phyloP scores from a whole-genome alignment of 2,888 invertebrate species.

The Diarsia brunnea region DNA sequence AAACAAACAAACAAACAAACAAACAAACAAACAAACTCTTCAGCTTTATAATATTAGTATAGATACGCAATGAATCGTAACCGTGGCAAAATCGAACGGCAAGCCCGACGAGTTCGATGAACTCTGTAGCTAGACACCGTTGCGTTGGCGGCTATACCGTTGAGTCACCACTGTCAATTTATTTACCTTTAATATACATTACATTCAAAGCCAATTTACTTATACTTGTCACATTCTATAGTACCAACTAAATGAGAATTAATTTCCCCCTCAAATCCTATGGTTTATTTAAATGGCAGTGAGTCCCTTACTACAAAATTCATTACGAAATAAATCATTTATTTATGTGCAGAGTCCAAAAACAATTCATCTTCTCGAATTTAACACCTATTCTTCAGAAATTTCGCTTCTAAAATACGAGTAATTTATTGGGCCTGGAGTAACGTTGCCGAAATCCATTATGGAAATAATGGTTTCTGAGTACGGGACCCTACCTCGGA shows the following conservation, averaged over 20 bases:
- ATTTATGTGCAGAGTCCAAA: constrained; percentile 48
- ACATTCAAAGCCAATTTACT: not conserved
- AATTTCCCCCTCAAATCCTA: constrained; percentile 7
- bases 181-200: too few species aligned
- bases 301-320: constrained; percentile 35
- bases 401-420: constrained; percentile 43
- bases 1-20: too few species aligned
- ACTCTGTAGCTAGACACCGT: too few species aligned
- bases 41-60: too few species aligned
- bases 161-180: not conserved
- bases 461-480: constrained; percentile 59
- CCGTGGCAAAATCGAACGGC: too few species aligned
- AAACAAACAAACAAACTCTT: too few species aligned
- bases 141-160: not conserved
- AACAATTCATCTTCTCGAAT: constrained; percentile 59
- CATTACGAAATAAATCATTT: constrained; percentile 47
- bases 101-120: too few species aligned
- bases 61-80: too few species aligned
- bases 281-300: constrained; percentile 30
- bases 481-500: constrained; percentile 46
- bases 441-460: constrained; percentile 59
- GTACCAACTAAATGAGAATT: not conserved
- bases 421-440: constrained; percentile 55
- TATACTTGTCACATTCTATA: not conserved
- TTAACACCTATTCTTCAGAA: constrained; percentile 61